phyloP scores from a whole-genome alignment of 2,797 vertebrate genomes.

The Natrix natrix region DNA sequence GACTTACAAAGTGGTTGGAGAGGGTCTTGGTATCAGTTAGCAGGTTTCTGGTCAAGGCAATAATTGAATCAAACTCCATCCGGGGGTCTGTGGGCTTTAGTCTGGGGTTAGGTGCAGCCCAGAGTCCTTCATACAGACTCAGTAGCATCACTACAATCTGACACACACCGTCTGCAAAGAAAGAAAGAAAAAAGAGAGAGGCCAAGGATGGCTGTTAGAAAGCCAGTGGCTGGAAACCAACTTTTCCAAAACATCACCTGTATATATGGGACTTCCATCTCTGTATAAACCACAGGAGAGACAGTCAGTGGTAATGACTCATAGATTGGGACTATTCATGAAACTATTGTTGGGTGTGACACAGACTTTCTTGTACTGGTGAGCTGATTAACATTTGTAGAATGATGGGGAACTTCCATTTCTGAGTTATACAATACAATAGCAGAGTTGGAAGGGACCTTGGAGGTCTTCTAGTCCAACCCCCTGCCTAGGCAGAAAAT shows the following conservation, averaged over 20 bases:
- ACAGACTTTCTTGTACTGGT: background rate
- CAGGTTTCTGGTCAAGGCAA: conserved; percentile 48
- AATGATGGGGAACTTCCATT: background rate
- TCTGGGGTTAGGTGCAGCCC: conserved; percentile 26
- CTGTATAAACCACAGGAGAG: background rate
- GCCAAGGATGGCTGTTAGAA: background rate
- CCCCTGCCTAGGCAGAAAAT: too few relatives aligned
- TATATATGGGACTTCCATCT: background rate
- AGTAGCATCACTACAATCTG: conserved; percentile 47
- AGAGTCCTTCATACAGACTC: conserved; percentile 42
- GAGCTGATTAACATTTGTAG: background rate
- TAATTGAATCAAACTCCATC: conserved; percentile 48
- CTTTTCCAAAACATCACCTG: background rate
- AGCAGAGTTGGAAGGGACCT: too few relatives aligned
- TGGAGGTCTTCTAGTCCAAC: too few relatives aligned
- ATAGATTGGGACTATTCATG: background rate
- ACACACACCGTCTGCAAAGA: conserved; percentile 41
- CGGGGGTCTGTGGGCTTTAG: conserved; percentile 40
- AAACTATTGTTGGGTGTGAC: background rate
- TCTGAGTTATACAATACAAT: background rate
- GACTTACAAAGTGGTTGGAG: conserved; percentile 53
- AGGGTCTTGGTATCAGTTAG: conserved; percentile 53
- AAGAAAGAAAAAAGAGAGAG: background rate
- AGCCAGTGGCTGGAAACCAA: background rate
- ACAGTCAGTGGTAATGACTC: background rate